Evolutionary conservation across 2,888 invertebrate species (phyloP), one percentile per base, ranked within the genome.

Genomic region (Eilema sororculum): DNA sequence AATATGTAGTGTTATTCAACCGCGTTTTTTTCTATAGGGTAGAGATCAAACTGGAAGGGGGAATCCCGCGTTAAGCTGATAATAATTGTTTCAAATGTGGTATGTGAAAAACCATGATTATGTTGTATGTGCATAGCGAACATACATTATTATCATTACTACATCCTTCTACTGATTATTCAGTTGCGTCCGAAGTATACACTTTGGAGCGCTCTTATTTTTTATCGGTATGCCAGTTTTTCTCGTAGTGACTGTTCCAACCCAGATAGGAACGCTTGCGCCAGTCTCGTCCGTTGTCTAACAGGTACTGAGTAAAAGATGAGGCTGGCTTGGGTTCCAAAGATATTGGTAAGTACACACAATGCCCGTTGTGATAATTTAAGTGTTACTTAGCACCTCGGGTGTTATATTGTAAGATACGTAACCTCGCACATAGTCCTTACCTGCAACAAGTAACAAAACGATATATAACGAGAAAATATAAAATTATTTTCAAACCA

Each of bases 361-460:
- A 59, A 28, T 24, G 9, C 24, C 16, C 16, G 22, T 41, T 16
- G 37, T 16, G 12, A 37, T 62, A 25, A n/a, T 2, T 22, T 24
- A 20, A 10, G 12, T 25, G 9, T 20, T n/a, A 71, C 74, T 78
- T 61, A 79, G 74, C 68, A 20, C 24, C 52, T 63, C n/a, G 20
- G 12, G 3, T n/a, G 0, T 12, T 24, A 37, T 57, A 25, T n/a
- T 41, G 4, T 68, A 16, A 22, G 62, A 6, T 59, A 25, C 62
- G 41, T 28, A 41, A 65, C 13, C 56, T 28, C 9, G 16, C 12
- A 20, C 20, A 56, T 3, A 20, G 20, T 62, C 10, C 70, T 80
- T 80, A 80, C 80, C 80, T 80, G 82, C 22, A 80, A 81, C 80
- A 80, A 80, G 60, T n/a, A 41, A 73, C 24, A 77, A 63, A 5